Evolutionary conservation across 1,140 invertebrate species (phyloP).

Genomic region (Neocloeon triangulifer): DNA sequence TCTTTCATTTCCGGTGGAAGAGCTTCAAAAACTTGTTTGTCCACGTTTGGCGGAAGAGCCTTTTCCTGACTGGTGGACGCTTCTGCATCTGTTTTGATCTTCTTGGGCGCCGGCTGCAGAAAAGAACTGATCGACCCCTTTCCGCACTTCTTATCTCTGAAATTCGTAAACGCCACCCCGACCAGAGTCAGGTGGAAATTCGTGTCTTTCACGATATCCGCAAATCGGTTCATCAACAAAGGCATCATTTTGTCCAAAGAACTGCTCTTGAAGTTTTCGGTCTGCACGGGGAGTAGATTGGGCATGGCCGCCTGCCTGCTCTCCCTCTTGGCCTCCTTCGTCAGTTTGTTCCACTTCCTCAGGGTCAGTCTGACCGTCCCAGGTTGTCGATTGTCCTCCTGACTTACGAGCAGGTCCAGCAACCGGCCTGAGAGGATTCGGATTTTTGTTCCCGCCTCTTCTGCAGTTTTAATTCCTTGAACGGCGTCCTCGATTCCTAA

Average conservation of each 20-base stretch:
- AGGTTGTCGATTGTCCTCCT: constrained; percentile 55
- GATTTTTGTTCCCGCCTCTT: constrained; percentile 44
- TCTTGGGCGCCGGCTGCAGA: constrained; percentile 14
- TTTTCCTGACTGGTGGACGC: background rate
- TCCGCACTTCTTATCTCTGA: constrained; percentile 37
- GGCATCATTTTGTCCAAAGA: too few species aligned
- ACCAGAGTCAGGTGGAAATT: constrained; percentile 56
- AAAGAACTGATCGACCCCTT: constrained; percentile 44
- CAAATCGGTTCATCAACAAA: too few species aligned
- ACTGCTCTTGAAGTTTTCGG: constrained; percentile 1
- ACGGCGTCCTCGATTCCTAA: constrained; percentile 56
- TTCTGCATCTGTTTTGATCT: background rate
- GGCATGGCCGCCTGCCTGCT: constrained; percentile 45
- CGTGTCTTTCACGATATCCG: constrained; percentile 39
- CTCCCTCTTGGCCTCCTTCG: constrained; percentile 36
- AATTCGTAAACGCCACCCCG: constrained; percentile 55
- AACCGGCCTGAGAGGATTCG: constrained; percentile 37
- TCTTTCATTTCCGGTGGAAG: constrained; percentile 11
- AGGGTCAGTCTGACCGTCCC: constrained; percentile 45
- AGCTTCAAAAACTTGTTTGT: constrained; percentile 10
- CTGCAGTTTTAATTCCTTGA: constrained; percentile 37
- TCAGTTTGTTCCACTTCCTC: constrained; percentile 33
- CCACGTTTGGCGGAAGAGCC: constrained; percentile 9
- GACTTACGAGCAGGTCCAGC: constrained; percentile 36
- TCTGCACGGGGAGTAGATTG: constrained; percentile 8